phyloP scores from a whole-genome alignment of 2,888 invertebrate genomes.

The Leptinotarsa juncta region DNA sequence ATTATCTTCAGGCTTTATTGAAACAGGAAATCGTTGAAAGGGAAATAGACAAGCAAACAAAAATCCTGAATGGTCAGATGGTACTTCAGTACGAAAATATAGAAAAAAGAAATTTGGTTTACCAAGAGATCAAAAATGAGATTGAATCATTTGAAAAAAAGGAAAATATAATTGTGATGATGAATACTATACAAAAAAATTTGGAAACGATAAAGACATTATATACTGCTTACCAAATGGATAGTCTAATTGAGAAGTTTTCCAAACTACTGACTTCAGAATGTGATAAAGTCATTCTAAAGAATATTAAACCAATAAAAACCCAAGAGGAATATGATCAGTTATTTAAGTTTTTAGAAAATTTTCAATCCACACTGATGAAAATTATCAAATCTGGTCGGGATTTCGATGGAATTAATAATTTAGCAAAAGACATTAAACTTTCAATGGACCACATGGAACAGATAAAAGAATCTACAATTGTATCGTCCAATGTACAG shows the following conservation, averaged over 20 bases:
- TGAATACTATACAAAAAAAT: conserved; percentile 29
- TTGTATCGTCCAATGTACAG: conserved; percentile 23
- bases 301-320: conserved; percentile 23
- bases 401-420: conserved; percentile 27
- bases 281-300: conserved; percentile 31
- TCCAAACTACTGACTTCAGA: conserved; percentile 18
- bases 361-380: conserved; percentile 6
- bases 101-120: conserved; percentile 17
- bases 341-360: conserved; percentile 17
- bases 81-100: conserved; percentile 30
- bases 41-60: conserved; percentile 23
- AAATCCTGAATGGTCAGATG: conserved; percentile 30
- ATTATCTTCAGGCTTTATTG: conserved; percentile 32
- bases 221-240: conserved; percentile 20
- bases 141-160: conserved; percentile 26
- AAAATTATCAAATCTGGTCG: conserved; percentile 35
- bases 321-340: conserved; percentile 35
- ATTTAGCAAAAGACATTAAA: conserved; percentile 28
- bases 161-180: conserved; percentile 23
- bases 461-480: conserved; percentile 11
- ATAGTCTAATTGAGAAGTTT: conserved; percentile 12
- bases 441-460: background rate
- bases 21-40: conserved; percentile 26
- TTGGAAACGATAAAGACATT: conserved; percentile 14
- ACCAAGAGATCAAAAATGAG: conserved; percentile 22